Base-by-base conservation (phyloP, 2,888 invertebrate species). In the Heteropelma amictum region DNA sequence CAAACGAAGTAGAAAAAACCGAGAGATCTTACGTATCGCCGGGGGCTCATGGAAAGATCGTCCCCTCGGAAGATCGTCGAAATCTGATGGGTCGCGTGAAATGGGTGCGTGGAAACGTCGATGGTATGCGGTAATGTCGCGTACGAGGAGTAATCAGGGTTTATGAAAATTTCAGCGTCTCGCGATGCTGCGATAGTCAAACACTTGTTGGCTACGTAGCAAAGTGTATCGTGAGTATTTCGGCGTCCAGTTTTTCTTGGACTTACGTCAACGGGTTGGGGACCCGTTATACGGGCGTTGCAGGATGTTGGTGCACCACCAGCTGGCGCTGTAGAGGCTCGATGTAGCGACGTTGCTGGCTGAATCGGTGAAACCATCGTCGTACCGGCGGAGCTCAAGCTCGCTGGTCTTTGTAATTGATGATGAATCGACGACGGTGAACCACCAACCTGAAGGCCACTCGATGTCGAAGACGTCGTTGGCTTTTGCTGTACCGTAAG, bases 191-290 rank as follows among this genome's bases (percentile, higher is more conserved):
- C 53, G 23, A 45, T 14, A 40, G 42, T 42, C 17, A 38, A 26
- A 23, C 30, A 23, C 5, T 30, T 21, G 17, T 26, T 53, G 45
- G 56, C 58, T 23, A 60, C 4, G 58, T 14, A 38, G 35, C 60
- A 47, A 35, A 54, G 17, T 19, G 53, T 19, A 30, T 71, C 51
- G 58, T 53, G 60, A 56, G 35, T 53, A 23, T 54, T 47, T 35
- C 47, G 12, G 2, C 6, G 19, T 42, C 14, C 26, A 5, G 0
- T 26, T 8, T 7, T 12, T 26, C 23, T 45, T 47, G 72, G 85
- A 93, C 94, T 94, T 90, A 97, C 97, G 90, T 97, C 96, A 79
- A 97, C 97, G 45, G 96, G 96, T 81, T 95, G 94, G 0, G 96
- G 96, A 49, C 94, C 94, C 17, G 96, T 96, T 85, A 96, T 96